Conservation (phyloP, 2,113 vertebrate genomes). For the Chaetops frenatus region DNA sequence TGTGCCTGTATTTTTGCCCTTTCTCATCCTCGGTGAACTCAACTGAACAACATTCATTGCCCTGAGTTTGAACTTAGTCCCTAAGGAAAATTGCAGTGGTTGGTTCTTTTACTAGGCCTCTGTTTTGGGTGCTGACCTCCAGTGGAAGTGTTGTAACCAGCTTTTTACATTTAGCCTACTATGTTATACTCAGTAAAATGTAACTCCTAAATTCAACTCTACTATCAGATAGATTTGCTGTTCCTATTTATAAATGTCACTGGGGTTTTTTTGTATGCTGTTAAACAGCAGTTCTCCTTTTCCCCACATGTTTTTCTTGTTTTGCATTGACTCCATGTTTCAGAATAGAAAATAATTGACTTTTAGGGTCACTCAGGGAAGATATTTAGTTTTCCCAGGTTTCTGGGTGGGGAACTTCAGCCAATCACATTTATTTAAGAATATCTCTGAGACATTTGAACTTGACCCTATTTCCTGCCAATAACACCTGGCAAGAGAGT, state of each 20-base stretch:
- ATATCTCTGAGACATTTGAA: background rate
- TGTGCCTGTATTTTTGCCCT: background rate
- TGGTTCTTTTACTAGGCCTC: background rate
- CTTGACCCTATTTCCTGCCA: background rate
- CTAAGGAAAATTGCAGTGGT: background rate
- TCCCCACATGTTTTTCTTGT: background rate
- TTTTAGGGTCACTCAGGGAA: background rate
- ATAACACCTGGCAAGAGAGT: slow-evolving; percentile 8
- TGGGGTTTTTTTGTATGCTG: background rate
- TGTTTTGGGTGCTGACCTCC: background rate
- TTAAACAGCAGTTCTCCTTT: background rate
- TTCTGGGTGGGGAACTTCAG: background rate
- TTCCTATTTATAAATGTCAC: background rate
- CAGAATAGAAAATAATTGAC: background rate
- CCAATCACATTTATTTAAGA: background rate
- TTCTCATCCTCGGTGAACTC: background rate
- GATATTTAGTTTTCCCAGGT: background rate
- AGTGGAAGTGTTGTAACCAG: background rate
- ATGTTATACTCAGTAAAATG: background rate
- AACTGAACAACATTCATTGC: background rate
- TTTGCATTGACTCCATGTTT: background rate
- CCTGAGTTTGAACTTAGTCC: background rate
- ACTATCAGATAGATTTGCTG: background rate
- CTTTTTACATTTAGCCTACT: slow-evolving; percentile 35
- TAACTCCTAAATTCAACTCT: background rate